Base-by-base conservation (phyloP, 2,113 vertebrate genomes). In the Gavialis gangeticus region DNA sequence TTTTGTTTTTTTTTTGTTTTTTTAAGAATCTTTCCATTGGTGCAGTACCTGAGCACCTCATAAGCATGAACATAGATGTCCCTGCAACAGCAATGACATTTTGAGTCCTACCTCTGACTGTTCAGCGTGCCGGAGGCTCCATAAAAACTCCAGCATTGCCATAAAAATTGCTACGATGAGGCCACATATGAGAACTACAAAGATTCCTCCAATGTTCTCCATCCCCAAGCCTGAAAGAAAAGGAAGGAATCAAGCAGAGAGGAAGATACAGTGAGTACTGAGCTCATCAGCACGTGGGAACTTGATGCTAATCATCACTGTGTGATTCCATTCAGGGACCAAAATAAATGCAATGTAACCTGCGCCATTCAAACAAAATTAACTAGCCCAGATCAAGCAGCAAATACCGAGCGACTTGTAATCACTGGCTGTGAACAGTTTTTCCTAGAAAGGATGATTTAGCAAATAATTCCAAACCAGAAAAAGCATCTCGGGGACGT, bases 121-220 rank as follows among this genome's bases (percentile, higher is more conserved):
- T 46, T 99, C 99, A 14, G 98, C 97, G 93, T 99, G 99, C 66
- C 98, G 99, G 89, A 99, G 98, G 97, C 99, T 99, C 99, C 99
- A 99, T 87, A 99, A 97, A 98, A 99, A 99, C 97, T 99, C 99
- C 98, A 99, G 97, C 98, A 99, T 98, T 19, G 99, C 99, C 99
- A 99, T 99, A 97, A 99, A 98, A 98, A 99, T 99, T 69, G 99
- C 99, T 97, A 99, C 99, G 96, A 99, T 98, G 96, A 99, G 98
- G 88, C 99, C 99, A 92, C 99, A 99, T 97, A 99, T 99, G 97
- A 99, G 98, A 97, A 99, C 99, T 97, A 99, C 99, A 22, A 99
- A 99, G 98, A 99, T 99, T 82, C 99, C 99, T 54, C 99, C 99
- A 34, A 99, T 99, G 91, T 99, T 99, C 98, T 99, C 99, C 99